Percentiles rank a stretch among this genome's conserved stretches.
Conservation (phyloP, 2,888 invertebrate genomes). For the Papilio gigon region DNA sequence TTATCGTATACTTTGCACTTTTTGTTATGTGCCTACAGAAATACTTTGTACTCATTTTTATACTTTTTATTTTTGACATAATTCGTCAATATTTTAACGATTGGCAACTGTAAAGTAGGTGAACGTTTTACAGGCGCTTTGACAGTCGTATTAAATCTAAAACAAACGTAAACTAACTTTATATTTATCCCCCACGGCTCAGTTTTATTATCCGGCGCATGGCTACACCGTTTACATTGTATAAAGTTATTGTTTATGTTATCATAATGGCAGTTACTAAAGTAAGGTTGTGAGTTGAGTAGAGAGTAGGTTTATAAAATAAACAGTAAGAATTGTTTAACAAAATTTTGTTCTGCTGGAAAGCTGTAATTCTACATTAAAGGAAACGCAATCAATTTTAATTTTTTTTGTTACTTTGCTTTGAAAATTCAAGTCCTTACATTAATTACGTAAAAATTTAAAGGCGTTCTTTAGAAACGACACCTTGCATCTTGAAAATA, state of each 20-base stretch:
- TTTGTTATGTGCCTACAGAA: neutral
- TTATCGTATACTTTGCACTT: neutral
- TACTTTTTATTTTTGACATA: neutral
- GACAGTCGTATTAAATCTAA: slow-evolving; percentile 12
- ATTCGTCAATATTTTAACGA: slow-evolving; percentile 10
- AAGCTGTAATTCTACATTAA: neutral
- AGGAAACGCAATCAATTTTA: slow-evolving; percentile 1
- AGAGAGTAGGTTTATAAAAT: neutral
- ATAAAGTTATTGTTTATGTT: slow-evolving; percentile 24
- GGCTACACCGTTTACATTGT: slow-evolving; percentile 4
- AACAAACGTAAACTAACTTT: slow-evolving; percentile 18
- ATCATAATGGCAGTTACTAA: slow-evolving; percentile 25
- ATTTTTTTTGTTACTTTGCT: slow-evolving; percentile 1
- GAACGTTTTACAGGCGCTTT: slow-evolving; percentile 13
- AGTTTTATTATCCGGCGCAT: slow-evolving; percentile 18
- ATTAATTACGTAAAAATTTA: neutral
- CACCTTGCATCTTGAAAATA: neutral
- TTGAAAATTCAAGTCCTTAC: slow-evolving; percentile 2
- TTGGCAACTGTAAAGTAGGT: slow-evolving; percentile 6
- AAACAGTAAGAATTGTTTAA: slow-evolving; percentile 20
- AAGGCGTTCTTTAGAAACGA: neutral
- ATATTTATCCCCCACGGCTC: slow-evolving; percentile 13
- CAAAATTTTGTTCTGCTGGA: slow-evolving; percentile 16
- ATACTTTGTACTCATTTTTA: neutral
- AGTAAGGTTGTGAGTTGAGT: neutral